Evolutionary conservation across 2,797 vertebrate species (phyloP), one percentile per base, ranked within the genome.

Genomic region (Gambusia yucatana): DNA sequence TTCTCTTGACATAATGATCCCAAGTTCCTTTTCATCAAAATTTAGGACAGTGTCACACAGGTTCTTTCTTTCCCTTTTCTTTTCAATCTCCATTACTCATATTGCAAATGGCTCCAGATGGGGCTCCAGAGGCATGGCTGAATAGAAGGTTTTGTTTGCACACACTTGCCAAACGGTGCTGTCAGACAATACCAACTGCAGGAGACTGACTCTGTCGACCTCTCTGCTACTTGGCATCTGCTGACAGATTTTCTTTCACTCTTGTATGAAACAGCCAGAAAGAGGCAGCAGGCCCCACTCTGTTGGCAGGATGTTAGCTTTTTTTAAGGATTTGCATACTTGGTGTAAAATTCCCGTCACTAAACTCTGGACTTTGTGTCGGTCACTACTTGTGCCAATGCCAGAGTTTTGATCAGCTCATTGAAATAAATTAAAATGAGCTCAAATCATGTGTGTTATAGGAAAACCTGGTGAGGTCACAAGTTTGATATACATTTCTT

Each of bases 231-330:
- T 79, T 77, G 61, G 82, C 91, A 92, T 90, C 93, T 94, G 92
- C 89, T 89, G 88, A 82, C 82, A 89, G 93, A 91, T 94, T 93
- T 84, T 77, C 86, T 94, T 94, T 94, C 93, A 92, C 82, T 75
- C 69, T 77, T 1, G 36, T 77, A 82, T 74, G 88, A 88, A 93
- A 84, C 86, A 87, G 83, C 80, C 52, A 80, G 70, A 84, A 82
- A 77, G 75, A 85, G 48, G 78, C 61, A 11, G 75, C 81, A 57
- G 84, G 76, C 77, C 75, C 44, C n/a, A 25, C 77, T 89, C 77
- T 80, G 73, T 74, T 48, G 55, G 46, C 79, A 77, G 73, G 78
- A 84, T 78, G 79, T 81, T 63, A 16, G 74, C 70, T 73, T 73
- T 46, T 73, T 16, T 28, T 16, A 59, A n/a, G 6, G 50, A n/a